These are phyloP conservation scores for Microtus montanus DNA, from an alignment of 2,113 vertebrate genomes.

Conservation along the genomic window DNA sequence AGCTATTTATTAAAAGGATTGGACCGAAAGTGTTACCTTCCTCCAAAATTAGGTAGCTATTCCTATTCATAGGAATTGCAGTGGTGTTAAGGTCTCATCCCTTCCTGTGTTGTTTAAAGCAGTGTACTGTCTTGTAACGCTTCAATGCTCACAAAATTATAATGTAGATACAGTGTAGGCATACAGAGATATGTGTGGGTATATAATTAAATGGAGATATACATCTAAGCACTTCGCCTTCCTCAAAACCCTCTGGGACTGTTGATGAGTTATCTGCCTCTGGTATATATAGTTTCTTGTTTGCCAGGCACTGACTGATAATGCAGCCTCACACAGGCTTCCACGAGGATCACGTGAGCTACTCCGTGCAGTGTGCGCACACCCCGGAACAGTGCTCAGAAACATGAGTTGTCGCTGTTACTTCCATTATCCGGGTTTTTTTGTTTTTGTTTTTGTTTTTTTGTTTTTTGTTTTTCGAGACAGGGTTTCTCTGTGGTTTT, in stretches of 20 bases:
- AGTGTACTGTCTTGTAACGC: slow-evolving; percentile 75
- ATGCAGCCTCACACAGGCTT: not conserved
- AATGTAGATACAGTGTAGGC: slow-evolving; percentile 75
- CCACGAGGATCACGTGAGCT: not conserved
- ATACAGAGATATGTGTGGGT: not conserved
- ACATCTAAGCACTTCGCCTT: slow-evolving; percentile 31
- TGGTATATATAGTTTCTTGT: not conserved
- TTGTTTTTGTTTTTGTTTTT: not conserved
- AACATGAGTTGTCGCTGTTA: not conserved
- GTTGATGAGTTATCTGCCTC: slow-evolving; percentile 9
- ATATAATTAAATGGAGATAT: slow-evolving; percentile 83
- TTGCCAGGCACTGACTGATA: not conserved
- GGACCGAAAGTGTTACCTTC: slow-evolving; percentile 40
- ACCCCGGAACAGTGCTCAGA: not conserved
- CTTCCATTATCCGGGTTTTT: not conserved
- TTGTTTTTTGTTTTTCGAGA: too few species aligned
- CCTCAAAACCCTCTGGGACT: not conserved
- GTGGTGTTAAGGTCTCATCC: slow-evolving; percentile 55
- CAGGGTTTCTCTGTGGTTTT: too few species aligned
- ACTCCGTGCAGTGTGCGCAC: not conserved
- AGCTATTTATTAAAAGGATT: not conserved
- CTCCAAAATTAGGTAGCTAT: slow-evolving; percentile 68
- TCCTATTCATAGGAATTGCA: slow-evolving; percentile 71
- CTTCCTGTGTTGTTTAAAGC: slow-evolving; percentile 71
- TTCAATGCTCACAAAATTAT: slow-evolving; percentile 76